A percentile compares a stretch with the other conserved stretches of the same genome.
These are phyloP conservation scores for Pachycephus smyrnensis DNA, from an alignment of 2,888 invertebrate species.

Conservation along the genomic window DNA sequence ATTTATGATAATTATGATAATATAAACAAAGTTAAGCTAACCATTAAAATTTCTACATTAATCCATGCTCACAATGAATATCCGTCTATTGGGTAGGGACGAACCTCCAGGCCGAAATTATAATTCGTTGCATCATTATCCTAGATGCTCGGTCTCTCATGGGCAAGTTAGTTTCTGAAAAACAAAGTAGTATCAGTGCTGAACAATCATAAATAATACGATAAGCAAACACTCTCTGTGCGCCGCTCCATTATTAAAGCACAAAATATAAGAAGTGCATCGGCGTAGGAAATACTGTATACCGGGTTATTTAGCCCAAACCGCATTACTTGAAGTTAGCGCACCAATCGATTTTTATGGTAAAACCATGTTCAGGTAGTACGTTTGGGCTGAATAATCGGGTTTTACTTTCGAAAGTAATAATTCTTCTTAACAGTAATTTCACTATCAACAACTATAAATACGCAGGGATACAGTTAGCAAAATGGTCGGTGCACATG, in stretches of 20 bases:
- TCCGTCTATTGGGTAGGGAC: background rate
- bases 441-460: background rate
- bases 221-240: slow-evolving; percentile 55
- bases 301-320: background rate
- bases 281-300: slow-evolving; percentile 4
- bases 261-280: slow-evolving; percentile 40
- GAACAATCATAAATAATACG: slow-evolving; percentile 27
- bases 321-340: background rate
- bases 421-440: background rate
- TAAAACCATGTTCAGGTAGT: background rate
- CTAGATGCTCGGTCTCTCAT: background rate
- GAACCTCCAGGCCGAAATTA: background rate
- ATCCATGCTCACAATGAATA: background rate
- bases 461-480: background rate
- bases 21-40: background rate
- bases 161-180: background rate
- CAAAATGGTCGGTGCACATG: background rate
- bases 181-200: background rate
- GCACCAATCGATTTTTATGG: background rate
- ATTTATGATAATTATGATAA: background rate
- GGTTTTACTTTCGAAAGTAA: background rate
- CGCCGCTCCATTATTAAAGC: slow-evolving; percentile 58
- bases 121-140: background rate
- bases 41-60: background rate
- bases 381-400: background rate